Conservation (phyloP, 2,113 vertebrate species). For the Pampusana beccarii region DNA sequence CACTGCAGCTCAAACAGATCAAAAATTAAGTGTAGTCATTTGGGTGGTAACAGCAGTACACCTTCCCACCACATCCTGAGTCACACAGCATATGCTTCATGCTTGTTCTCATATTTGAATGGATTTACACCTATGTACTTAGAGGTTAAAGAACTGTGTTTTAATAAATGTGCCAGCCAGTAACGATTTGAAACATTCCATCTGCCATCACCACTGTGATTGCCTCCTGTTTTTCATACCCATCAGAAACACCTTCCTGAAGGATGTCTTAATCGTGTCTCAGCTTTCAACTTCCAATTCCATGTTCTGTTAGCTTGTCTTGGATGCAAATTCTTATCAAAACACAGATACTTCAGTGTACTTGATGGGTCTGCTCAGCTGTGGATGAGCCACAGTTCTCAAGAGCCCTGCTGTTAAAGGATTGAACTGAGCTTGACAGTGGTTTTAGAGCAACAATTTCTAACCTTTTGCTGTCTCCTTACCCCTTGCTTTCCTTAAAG, state of each 20-base stretch:
- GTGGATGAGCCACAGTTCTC: neutral
- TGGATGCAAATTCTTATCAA: neutral
- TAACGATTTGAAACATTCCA: neutral
- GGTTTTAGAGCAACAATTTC: neutral
- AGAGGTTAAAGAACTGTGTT: neutral
- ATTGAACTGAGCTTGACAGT: neutral
- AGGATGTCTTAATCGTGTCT: neutral
- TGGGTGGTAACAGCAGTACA: neutral
- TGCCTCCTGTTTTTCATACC: neutral
- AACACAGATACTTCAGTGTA: neutral
- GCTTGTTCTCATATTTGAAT: neutral
- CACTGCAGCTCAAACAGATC: neutral
- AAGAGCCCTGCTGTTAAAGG: neutral
- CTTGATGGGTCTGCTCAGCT: neutral
- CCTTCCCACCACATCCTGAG: neutral
- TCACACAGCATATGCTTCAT: neutral
- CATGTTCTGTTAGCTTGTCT: neutral
- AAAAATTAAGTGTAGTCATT: neutral
- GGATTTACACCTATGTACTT: neutral
- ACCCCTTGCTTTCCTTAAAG: neutral
- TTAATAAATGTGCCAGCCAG: neutral
- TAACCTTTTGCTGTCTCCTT: neutral
- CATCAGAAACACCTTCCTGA: neutral
- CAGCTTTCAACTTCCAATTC: neutral
- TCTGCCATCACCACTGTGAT: neutral